phyloP scores from a whole-genome alignment of 2,797 vertebrate species.

The Sebastes iracundus region DNA sequence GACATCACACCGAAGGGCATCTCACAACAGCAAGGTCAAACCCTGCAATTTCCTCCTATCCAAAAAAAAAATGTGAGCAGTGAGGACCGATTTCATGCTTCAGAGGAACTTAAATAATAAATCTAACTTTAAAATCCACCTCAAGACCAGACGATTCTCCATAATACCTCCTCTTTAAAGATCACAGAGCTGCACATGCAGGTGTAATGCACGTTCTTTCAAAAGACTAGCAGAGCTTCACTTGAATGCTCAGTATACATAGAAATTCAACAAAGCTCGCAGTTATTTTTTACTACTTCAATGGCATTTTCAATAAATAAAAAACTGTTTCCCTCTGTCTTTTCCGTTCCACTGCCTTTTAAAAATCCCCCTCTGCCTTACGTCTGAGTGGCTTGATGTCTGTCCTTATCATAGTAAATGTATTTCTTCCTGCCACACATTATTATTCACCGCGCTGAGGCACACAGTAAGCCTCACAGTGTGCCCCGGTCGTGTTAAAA shows the following conservation, averaged over 20 bases:
- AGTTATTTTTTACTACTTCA: conserved; percentile 17
- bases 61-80: neutral
- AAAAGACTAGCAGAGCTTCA: neutral
- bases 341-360: conserved; percentile 38
- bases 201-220: neutral
- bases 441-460: conserved; percentile 40
- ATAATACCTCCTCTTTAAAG: neutral
- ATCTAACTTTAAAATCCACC: conserved; percentile 12
- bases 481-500: conserved; percentile 12
- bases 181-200: neutral
- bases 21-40: conserved; percentile 27
- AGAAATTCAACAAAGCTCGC: conserved; percentile 10
- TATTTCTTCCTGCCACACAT: conserved; percentile 15
- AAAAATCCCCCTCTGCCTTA: conserved; percentile 31
- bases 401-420: conserved; percentile 41
- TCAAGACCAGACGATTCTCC: neutral
- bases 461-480: conserved; percentile 14
- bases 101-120: conserved; percentile 4
- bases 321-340: conserved; percentile 21
- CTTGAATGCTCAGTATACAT: neutral
- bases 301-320: conserved; percentile 8
- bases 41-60: neutral
- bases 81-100: conserved; percentile 22
- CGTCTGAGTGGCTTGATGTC: conserved; percentile 47
- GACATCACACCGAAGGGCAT: neutral